phyloP scores from a whole-genome alignment of 2,797 vertebrate genomes.

The Pogoniulus pusillus region DNA sequence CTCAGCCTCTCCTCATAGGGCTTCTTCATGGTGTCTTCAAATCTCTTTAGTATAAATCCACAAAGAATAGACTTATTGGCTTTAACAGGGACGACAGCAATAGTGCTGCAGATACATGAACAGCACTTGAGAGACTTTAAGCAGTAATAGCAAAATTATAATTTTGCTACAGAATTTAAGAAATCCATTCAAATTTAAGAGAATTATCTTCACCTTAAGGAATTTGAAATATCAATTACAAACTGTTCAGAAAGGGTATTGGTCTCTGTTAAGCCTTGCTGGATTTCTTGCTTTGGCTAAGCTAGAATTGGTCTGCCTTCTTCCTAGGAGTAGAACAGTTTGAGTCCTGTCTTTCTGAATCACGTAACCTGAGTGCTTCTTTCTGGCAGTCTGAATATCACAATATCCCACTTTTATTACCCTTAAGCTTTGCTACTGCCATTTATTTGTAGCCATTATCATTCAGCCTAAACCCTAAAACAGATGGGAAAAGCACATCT shows the following conservation, averaged over 20 bases:
- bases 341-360: background rate
- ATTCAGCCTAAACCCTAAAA: background rate
- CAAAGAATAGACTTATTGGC: background rate
- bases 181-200: constrained; percentile 1
- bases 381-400: background rate
- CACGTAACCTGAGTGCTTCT: background rate
- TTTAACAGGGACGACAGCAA: constrained; percentile 42
- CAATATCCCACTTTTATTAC: background rate
- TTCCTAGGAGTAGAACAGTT: background rate
- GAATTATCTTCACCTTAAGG: constrained; percentile 9
- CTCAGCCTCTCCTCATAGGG: no score
- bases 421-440: background rate
- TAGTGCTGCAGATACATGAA: constrained; percentile 6
- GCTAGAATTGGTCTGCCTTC: background rate
- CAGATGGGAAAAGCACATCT: background rate
- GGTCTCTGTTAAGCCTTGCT: background rate
- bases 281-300: background rate
- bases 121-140: background rate
- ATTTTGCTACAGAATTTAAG: background rate
- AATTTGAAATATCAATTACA: constrained; percentile 29
- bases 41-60: constrained; percentile 32
- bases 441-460: background rate
- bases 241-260: background rate
- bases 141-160: background rate
- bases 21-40: constrained; percentile 39